Base-by-base conservation (phyloP, 2,113 vertebrate genomes). In the Irena cyanogastra region DNA sequence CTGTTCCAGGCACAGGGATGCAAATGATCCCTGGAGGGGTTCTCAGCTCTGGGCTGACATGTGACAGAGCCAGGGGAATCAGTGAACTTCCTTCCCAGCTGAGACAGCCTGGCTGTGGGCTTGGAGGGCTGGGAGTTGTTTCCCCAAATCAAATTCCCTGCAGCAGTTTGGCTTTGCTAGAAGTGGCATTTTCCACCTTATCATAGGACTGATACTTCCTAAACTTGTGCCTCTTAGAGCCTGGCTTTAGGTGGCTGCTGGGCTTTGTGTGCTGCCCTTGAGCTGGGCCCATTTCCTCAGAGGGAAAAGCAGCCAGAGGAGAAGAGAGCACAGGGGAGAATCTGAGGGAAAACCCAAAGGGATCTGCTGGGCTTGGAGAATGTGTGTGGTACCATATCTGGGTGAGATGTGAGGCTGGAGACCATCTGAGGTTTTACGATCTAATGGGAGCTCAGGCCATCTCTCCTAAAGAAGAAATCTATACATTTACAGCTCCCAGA, bases 331-430 rank as follows among this genome's bases (percentile, higher is more conserved):
- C 9, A 1, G 11, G 37, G n/a, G 35, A 57, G 18, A 72, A 28
- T 4, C 23, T 28, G 26, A 35, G 9, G 15, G 30, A n/a, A n/a
- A 44, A 5, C 39, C 47, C 22, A 44, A 50, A 47, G 31, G 19
- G 19, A 66, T 71, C 12, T 2, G 3, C 37, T 83, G 49, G 45
- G 8, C 59, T 77, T 80, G 49, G 33, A 83, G 41, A 21, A 18
- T 12, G 19, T 4, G 2, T 12, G 16, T 30, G 9, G 18, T 21
- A 4, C 52, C 1, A 1, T 16, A 7, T 19, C 54, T 78, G 49
- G 15, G 35, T 1, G 10, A 71, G 31, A 23, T 45, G 33, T 52
- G 61, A 15, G 26, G 16, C 54, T 77, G 79, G 75, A 63, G 10
- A 63, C 9, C 23, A 42, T 30, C 33, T 54, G 57, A 33, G 27